Conservation (phyloP, 2,113 vertebrate genomes). For the Aptenodytes patagonicus region DNA sequence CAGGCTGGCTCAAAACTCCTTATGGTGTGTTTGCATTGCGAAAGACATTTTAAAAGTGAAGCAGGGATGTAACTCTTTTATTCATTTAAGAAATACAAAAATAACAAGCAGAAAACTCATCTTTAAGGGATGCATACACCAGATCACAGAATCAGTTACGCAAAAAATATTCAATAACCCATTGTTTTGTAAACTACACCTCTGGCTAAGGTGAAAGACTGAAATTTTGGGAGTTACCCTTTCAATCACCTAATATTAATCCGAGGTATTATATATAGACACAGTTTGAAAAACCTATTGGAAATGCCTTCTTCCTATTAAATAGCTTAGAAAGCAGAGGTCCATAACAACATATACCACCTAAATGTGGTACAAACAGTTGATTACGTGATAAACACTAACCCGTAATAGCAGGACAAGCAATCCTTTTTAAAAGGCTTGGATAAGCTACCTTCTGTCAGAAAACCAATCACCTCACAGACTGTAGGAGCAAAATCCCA, state of each 20-base stretch:
- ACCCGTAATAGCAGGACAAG: neutral
- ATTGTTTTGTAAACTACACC: neutral
- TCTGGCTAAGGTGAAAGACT: neutral
- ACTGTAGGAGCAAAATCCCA: neutral
- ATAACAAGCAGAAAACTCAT: neutral
- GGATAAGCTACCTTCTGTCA: neutral
- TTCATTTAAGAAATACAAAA: neutral
- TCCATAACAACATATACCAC: fast-evolving
- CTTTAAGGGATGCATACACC: neutral
- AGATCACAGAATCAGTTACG: neutral
- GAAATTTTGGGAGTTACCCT: neutral
- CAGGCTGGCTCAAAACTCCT: neutral
- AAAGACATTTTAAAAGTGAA: neutral
- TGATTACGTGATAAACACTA: neutral
- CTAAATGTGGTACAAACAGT: neutral
- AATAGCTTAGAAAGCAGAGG: neutral
- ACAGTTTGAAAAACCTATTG: neutral
- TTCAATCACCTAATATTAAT: neutral
- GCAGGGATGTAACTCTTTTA: neutral
- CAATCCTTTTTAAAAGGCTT: neutral
- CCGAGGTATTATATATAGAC: neutral
- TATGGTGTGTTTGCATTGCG: neutral
- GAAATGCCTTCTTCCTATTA: neutral
- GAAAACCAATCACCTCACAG: neutral
- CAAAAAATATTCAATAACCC: neutral